Base-by-base conservation (phyloP, 2,888 invertebrate species). In the Agrenia bidenticulata region DNA sequence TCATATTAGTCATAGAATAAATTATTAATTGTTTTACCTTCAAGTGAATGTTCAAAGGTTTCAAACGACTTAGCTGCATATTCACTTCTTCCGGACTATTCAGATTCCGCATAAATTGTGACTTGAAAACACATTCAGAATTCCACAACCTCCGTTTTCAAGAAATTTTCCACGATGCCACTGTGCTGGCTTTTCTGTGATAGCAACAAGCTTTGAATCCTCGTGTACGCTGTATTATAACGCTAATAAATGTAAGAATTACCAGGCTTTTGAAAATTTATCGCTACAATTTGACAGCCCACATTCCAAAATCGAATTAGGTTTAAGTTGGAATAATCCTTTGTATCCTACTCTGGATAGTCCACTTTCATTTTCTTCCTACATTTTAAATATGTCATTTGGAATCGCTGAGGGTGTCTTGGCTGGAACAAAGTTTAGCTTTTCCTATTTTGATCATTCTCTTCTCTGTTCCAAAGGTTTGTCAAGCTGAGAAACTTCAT, bases 241-340 rank as follows among this genome's bases (percentile, higher is more conserved):
- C 4, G 32, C 4, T 7, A 32, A 32, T 11, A 4, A 7, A 11
- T 11, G 11, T 11, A 11, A 11, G 4, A 51, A 23, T 62, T 66
- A 82, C 82, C 83, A 66, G 84, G 83, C 0, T 98, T 98, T 81
- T 99, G 98, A 80, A 94, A 99, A 81, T 99, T 99, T 1, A 99
- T 82, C 0, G 98, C 97, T 0, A 94, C 92, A 94, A 99, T 93
- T 81, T 99, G 98, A 53, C 91, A 92, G 1, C 97, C 98, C 15
- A 87, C 86, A 80, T 94, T 95, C 98, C 98, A 99, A 82, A 96
- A 89, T 1, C 90, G 87, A 4, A 92, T 84, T 0, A 98, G 98
- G 82, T 91, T 92, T 80, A 95, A 98, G 82, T 99, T 99, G 0
- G 96, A 94, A 0, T 98, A 99, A 78, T 98, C 96, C 61, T 98